A percentile compares a stretch with the other conserved stretches of the same genome.
These are phyloP conservation scores for Tamandua tetradactyla DNA, from an alignment of 2,797 vertebrate species.

Conservation along the genomic window DNA sequence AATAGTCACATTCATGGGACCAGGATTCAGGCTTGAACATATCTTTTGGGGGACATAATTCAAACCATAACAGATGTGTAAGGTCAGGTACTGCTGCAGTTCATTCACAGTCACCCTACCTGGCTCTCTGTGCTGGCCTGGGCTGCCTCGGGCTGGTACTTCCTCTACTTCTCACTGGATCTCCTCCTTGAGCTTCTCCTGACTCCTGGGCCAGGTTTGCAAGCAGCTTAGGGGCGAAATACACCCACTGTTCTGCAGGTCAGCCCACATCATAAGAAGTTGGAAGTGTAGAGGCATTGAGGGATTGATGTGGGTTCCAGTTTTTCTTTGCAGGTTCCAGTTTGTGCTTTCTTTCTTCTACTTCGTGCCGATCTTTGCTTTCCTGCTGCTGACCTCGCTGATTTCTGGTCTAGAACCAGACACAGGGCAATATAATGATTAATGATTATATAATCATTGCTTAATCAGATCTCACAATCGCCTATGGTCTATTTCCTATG, in stretches of 20 bases:
- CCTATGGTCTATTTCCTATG: background rate
- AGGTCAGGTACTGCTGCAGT: too few species aligned
- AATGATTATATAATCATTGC: too few species aligned
- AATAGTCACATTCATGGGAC: too few species aligned
- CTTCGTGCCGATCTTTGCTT: background rate
- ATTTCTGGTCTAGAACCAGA: background rate
- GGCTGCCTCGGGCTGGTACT: background rate
- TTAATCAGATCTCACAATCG: background rate
- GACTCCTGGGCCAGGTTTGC: background rate
- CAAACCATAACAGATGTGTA: too few species aligned
- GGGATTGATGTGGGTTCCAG: background rate
- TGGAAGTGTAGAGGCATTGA: background rate
- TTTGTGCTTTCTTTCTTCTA: background rate
- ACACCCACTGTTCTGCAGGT: too few species aligned
- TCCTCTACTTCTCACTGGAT: background rate
- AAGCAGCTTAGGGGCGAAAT: background rate
- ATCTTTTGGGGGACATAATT: too few species aligned
- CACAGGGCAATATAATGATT: background rate
- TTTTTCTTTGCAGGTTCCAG: background rate
- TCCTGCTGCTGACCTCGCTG: background rate
- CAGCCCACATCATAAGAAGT: background rate
- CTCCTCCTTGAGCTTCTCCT: background rate
- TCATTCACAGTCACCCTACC: background rate
- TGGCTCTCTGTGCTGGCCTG: background rate
- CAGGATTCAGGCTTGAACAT: too few species aligned